Evolutionary conservation across 1,140 invertebrate genomes (phyloP).

Genomic region (Sycobia sp.): DNA sequence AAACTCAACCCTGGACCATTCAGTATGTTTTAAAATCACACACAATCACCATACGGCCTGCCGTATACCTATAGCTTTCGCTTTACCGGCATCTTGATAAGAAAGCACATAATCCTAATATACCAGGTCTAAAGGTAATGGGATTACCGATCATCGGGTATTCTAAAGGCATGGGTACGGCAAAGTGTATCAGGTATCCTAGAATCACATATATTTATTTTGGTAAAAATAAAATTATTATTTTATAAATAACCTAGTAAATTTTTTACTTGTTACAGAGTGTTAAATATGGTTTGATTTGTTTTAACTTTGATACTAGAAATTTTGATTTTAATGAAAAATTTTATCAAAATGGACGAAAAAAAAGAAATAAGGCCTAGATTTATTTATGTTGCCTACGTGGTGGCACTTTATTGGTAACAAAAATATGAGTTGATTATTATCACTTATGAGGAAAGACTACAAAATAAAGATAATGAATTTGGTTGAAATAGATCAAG

Average conservation of each 20-base stretch:
- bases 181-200: too few species aligned
- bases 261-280: background rate
- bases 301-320: background rate
- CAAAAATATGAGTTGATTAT: constrained; percentile 38
- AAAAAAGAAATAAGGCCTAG: constrained; percentile 62
- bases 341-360: constrained; percentile 40
- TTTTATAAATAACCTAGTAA: background rate
- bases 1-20: too few species aligned
- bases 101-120: too few species aligned
- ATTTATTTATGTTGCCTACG: constrained; percentile 72
- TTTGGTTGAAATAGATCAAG: background rate
- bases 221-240: background rate
- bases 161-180: too few species aligned
- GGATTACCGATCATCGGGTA: too few species aligned
- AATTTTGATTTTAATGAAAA: background rate
- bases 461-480: constrained; percentile 8
- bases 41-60: too few species aligned
- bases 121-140: too few species aligned
- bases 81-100: too few species aligned
- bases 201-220: too few species aligned
- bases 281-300: background rate
- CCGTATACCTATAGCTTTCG: too few species aligned
- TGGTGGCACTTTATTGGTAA: constrained; percentile 79
- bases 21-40: too few species aligned
- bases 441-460: constrained; percentile 14